These are phyloP conservation scores for Onychorhynchus coronatus DNA, from an alignment of 2,113 vertebrate genomes.

Conservation along the genomic window DNA sequence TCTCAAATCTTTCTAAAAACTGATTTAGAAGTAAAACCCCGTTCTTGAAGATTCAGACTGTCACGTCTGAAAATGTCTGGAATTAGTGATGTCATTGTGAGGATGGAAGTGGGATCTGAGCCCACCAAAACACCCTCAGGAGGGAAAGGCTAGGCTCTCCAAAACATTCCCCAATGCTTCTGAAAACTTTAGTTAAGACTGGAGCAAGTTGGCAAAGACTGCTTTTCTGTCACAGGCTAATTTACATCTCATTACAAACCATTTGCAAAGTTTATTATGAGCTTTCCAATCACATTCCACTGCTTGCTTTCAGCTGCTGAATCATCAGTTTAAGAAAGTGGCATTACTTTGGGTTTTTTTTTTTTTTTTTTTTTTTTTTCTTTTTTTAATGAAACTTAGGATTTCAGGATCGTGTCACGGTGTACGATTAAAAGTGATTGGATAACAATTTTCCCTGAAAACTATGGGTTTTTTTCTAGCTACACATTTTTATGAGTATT, in stretches of 20 bases:
- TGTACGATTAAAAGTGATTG: not conserved
- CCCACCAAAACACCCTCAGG: accelerated
- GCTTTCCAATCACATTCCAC: not conserved
- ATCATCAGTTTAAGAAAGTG: not conserved
- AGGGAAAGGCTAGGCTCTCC: not conserved
- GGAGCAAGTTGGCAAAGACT: not conserved
- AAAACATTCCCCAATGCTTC: accelerated
- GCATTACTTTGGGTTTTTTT: not conserved
- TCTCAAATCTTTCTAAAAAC: not conserved
- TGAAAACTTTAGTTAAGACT: not conserved
- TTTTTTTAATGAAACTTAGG: not conserved
- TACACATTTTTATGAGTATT: not conserved
- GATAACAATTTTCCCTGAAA: not conserved
- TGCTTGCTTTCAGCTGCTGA: not conserved
- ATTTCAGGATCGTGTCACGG: not conserved
- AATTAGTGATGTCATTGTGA: accelerated
- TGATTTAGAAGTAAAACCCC: not conserved
- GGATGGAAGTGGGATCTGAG: not conserved
- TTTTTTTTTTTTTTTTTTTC: not conserved
- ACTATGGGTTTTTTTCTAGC: not conserved
- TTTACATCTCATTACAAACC: not conserved
- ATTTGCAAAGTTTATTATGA: not conserved
- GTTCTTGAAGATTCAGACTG: not conserved
- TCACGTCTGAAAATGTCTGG: not conserved
- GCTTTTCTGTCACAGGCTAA: not conserved